These are phyloP conservation scores for Uropetala carovei DNA, from an alignment of 2,888 invertebrate species.

Conservation along the genomic window DNA sequence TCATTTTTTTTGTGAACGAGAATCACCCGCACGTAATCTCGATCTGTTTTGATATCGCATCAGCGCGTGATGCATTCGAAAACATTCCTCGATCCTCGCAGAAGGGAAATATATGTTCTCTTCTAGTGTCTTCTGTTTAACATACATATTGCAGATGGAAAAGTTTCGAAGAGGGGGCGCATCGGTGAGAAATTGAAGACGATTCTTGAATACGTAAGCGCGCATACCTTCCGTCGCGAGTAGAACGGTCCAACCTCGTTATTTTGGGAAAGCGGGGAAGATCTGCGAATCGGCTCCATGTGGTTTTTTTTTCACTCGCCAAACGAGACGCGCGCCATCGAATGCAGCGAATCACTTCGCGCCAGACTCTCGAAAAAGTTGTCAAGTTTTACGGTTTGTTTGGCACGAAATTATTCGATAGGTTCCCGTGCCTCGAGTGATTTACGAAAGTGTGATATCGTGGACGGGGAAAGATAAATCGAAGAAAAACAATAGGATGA, in stretches of 20 bases:
- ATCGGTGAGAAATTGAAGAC: slow-evolving; percentile 45
- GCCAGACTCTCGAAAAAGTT: neutral
- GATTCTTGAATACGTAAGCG: neutral
- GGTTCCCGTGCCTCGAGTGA: too few species aligned
- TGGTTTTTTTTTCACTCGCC: neutral
- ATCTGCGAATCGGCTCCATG: neutral
- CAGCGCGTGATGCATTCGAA: neutral
- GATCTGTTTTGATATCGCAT: neutral
- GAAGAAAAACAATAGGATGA: too few species aligned
- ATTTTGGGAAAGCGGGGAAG: neutral
- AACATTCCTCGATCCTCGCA: neutral
- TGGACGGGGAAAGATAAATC: too few species aligned
- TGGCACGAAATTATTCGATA: too few species aligned
- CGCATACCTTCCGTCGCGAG: neutral
- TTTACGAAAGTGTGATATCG: too few species aligned
- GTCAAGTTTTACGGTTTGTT: too few species aligned
- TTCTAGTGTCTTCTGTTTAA: slow-evolving; percentile 44
- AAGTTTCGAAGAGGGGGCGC: slow-evolving; percentile 32
- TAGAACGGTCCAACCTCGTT: neutral
- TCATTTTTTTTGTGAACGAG: neutral
- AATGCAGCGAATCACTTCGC: neutral
- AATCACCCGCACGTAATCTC: neutral
- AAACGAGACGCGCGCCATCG: neutral
- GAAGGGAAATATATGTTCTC: neutral
- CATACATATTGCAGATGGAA: slow-evolving; percentile 52